Evolutionary conservation across 2,888 invertebrate genomes (phyloP), one percentile per base, ranked within the genome.

Genomic region (Plagodis pulveraria): DNA sequence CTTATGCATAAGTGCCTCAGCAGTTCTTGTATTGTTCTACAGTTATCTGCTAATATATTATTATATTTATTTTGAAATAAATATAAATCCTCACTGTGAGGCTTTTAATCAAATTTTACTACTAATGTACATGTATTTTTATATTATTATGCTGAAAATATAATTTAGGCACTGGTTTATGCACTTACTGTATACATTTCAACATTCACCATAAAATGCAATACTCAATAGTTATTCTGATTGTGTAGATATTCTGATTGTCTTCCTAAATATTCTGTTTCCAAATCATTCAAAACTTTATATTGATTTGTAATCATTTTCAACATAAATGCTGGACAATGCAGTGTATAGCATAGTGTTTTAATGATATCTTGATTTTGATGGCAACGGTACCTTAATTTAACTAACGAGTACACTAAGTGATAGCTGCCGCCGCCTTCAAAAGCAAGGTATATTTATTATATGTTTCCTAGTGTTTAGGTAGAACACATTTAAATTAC

Each of bases 1-100:
- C 68, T 72, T 70, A 70, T 74, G 74, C 69, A 67, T 68, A 86
- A 87, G 83, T 84, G 84, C 86, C 83, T 85, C 79, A 66, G 78
- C 76, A 76, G 69, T 73, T 68, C 58, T 66, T 66, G 57, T 62
- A 58, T 44, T 48, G 48, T 60, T 54, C 53, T 58, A 62, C 59
- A 49, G 45, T 56, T 49, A 47, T 51, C 49, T 61, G 56, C 43
- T 55, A 48, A 49, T 40, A 12, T 53, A 47, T 52, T 48, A 43
- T 6, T 47, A 36, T 47, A 36, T 42, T 43, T 49, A 38, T 11
- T 52, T n/a, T 52, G 6, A 45, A 42, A 51, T 36, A 41, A 46
- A 43, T 44, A 8, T 48, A 22, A 11, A 40, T 45, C 50, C 57
- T 56, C 40, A 43, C 10, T 50, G 22, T 36, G 56, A 48, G 52